These are phyloP conservation scores for Perca schrenkii DNA, from an alignment of 2,113 vertebrate species.

Conservation along the genomic window DNA sequence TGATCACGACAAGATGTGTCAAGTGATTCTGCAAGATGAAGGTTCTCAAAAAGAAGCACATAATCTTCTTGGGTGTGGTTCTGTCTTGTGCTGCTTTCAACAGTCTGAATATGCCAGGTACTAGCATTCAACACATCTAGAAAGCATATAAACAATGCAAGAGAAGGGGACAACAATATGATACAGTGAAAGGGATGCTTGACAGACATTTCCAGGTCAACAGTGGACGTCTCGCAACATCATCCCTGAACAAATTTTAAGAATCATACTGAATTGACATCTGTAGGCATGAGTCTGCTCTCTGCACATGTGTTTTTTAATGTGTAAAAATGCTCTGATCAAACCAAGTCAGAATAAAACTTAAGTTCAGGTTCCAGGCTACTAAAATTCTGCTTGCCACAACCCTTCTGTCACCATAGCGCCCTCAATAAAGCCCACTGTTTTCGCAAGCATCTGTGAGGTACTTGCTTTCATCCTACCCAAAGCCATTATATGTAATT, in stretches of 20 bases:
- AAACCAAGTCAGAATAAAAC: constrained; percentile 22
- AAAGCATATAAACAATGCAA: constrained; percentile 28
- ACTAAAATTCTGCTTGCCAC: constrained; percentile 9
- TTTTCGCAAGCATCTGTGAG: background rate
- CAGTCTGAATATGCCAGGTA: constrained; percentile 19
- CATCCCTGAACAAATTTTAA: constrained; percentile 20
- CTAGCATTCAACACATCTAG: constrained; percentile 22
- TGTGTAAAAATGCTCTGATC: constrained; percentile 8
- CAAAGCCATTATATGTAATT: constrained; percentile 17
- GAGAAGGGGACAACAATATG: constrained; percentile 1
- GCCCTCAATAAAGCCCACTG: background rate
- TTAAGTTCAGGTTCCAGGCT: background rate
- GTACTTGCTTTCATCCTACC: constrained; percentile 13
- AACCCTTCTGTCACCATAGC: background rate
- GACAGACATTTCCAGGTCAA: constrained; percentile 56
- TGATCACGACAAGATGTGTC: constrained; percentile 37
- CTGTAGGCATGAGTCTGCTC: background rate
- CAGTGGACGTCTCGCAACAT: constrained; percentile 47
- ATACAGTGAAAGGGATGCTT: constrained; percentile 34
- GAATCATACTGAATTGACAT: constrained; percentile 27
- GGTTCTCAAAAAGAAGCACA: background rate
- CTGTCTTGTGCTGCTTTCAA: constrained; percentile 28
- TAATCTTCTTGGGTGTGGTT: constrained; percentile 26
- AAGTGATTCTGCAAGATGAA: constrained; percentile 32
- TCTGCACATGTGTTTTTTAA: background rate